These are phyloP conservation scores for Hemithea aestivaria DNA, from an alignment of 2,888 invertebrate genomes.

Conservation along the genomic window DNA sequence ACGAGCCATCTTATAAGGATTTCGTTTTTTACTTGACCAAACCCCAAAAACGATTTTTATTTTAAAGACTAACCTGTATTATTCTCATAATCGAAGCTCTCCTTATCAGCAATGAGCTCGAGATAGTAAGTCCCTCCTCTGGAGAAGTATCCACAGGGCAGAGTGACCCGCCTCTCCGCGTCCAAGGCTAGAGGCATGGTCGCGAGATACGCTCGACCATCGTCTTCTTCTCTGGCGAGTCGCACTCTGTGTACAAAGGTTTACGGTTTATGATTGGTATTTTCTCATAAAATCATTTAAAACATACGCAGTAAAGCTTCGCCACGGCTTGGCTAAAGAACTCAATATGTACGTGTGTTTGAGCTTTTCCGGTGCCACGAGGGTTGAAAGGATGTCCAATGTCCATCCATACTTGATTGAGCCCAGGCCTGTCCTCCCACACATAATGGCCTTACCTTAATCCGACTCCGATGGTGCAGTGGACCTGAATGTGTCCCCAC, in stretches of 20 bases:
- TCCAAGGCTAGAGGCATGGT: conserved; percentile 74
- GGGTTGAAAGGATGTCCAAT: too few species aligned
- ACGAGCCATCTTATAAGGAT: too few species aligned
- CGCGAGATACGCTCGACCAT: conserved; percentile 57
- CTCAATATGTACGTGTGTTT: too few species aligned
- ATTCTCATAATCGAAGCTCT: conserved; percentile 53
- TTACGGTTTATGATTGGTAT: too few species aligned
- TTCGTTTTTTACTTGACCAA: too few species aligned
- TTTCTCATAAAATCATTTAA: too few species aligned
- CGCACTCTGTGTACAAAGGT: conserved; percentile 36
- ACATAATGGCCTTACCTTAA: conserved; percentile 36
- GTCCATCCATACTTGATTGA: too few species aligned
- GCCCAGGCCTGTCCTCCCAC: too few species aligned
- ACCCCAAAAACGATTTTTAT: too few species aligned
- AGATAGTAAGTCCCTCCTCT: conserved; percentile 82
- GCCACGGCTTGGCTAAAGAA: too few species aligned
- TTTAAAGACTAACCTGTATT: conserved; percentile 33
- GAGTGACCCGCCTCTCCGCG: conserved; percentile 69
- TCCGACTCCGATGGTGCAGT: conserved; percentile 62
- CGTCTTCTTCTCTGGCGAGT: conserved; percentile 72
- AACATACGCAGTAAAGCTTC: too few species aligned
- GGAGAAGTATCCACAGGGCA: conserved; percentile 87
- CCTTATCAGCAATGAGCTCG: conserved; percentile 61
- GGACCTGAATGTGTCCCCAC: conserved; percentile 88
- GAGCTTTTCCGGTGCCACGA: too few species aligned